These are phyloP conservation scores for Hedychridium roseum DNA, from an alignment of 2,888 invertebrate species.

Conservation along the genomic window DNA sequence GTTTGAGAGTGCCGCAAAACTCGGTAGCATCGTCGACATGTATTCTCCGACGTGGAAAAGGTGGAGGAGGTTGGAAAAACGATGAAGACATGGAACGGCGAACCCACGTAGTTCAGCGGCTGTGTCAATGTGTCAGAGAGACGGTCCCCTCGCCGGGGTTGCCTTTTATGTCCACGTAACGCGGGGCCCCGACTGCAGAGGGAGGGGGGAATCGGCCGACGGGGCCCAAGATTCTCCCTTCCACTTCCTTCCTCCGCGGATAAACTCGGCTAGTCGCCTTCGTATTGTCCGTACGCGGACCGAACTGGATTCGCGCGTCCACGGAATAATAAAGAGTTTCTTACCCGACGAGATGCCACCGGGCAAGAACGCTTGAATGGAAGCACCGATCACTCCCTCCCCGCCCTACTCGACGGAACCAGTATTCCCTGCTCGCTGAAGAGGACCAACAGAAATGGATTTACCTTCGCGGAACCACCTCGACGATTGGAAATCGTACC, in stretches of 20 bases:
- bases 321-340: slow-evolving; percentile 47
- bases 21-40: too few species aligned
- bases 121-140: slow-evolving; percentile 50
- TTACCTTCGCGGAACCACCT: slow-evolving; percentile 45
- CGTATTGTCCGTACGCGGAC: slow-evolving; percentile 26
- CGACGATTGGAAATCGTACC: slow-evolving; percentile 46
- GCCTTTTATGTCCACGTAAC: slow-evolving; percentile 53
- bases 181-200: slow-evolving; percentile 29
- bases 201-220: slow-evolving; percentile 20
- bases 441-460: slow-evolving; percentile 27
- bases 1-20: too few species aligned
- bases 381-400: slow-evolving; percentile 27
- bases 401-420: slow-evolving; percentile 7
- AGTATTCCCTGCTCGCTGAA: slow-evolving; percentile 6
- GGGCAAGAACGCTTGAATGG: slow-evolving; percentile 52
- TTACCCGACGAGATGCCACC: slow-evolving; percentile 32
- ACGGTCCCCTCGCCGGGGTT: slow-evolving; percentile 35
- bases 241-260: neutral
- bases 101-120: slow-evolving; percentile 28
- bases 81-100: slow-evolving; percentile 8
- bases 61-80: slow-evolving; percentile 13
- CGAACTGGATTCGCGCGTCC: slow-evolving; percentile 35
- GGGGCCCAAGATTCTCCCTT: neutral
- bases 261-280: too few species aligned
- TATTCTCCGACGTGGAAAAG: neutral